Conservation (phyloP, 1,140 invertebrate genomes). For the Danaus melanippus region DNA sequence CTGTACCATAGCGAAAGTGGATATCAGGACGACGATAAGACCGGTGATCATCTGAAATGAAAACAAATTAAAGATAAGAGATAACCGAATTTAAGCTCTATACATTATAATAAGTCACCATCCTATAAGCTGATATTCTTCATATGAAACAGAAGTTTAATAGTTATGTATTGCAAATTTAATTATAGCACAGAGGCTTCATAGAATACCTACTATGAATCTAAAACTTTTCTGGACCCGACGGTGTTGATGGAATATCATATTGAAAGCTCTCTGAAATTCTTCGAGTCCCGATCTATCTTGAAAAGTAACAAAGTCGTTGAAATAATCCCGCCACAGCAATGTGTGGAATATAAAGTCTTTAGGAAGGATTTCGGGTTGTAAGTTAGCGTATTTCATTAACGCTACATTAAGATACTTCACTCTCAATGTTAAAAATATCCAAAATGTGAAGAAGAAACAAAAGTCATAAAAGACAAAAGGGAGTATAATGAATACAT, state of each 20-base stretch:
- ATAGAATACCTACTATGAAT: constrained; percentile 33
- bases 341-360: constrained; percentile 34
- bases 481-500: background rate
- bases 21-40: background rate
- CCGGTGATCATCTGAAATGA: no score
- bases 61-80: no score
- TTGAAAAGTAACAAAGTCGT: constrained; percentile 35
- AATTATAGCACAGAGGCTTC: no score
- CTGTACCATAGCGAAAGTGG: background rate
- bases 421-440: constrained; percentile 29
- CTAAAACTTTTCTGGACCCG: constrained; percentile 25
- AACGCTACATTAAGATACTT: constrained; percentile 43
- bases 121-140: no score
- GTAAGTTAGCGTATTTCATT: constrained; percentile 35
- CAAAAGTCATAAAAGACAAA: background rate
- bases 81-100: no score
- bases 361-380: constrained; percentile 30
- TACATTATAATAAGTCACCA: no score
- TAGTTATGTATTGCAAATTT: no score
- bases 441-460: constrained; percentile 4
- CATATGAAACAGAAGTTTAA: no score
- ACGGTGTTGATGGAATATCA: constrained; percentile 29
- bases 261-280: constrained; percentile 28
- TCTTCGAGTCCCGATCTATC: constrained; percentile 19
- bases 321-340: constrained; percentile 32